Conservation (phyloP, 1,140 invertebrate species). For the Aphaenogaster rudis region DNA sequence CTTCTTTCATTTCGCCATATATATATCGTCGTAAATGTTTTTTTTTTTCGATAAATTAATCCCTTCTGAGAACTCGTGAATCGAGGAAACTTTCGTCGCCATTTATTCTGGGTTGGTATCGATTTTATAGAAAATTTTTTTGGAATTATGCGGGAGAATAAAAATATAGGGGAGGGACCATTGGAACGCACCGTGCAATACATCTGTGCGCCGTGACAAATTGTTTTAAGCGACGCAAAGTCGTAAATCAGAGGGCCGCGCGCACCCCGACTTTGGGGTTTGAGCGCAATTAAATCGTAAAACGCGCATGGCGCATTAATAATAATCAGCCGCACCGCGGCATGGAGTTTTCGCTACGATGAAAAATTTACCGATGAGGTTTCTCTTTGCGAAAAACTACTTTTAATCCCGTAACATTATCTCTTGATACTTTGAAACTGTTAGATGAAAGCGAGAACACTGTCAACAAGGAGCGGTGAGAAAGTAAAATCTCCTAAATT, state of each 20-base stretch:
- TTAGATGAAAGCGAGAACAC: not conserved
- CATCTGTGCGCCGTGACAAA: not conserved
- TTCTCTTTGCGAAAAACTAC: not conserved
- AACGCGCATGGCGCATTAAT: slow-evolving; percentile 31
- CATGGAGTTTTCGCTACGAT: slow-evolving; percentile 7
- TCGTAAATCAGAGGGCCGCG: slow-evolving; percentile 30
- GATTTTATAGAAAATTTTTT: not conserved
- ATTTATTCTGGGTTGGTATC: not conserved
- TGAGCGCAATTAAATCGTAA: slow-evolving; percentile 46
- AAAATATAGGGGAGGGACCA: not conserved
- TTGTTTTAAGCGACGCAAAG: slow-evolving; percentile 19
- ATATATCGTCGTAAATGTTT: slow-evolving; percentile 60
- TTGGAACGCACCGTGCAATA: not conserved
- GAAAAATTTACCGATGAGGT: not conserved
- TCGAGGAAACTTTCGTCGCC: not conserved
- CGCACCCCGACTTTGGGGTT: not conserved
- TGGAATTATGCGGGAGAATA: not conserved
- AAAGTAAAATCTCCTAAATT: not conserved
- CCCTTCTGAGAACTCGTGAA: not conserved
- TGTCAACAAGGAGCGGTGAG: not conserved
- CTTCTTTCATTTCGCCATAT: not conserved
- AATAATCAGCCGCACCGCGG: slow-evolving; percentile 5
- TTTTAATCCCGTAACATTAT: not conserved
- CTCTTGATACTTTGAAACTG: not conserved
- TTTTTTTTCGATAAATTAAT: slow-evolving; percentile 59